Evolutionary conservation across 2,888 invertebrate species (phyloP), one percentile per base, ranked within the genome.

Genomic region (Polyommatus iphigenia): DNA sequence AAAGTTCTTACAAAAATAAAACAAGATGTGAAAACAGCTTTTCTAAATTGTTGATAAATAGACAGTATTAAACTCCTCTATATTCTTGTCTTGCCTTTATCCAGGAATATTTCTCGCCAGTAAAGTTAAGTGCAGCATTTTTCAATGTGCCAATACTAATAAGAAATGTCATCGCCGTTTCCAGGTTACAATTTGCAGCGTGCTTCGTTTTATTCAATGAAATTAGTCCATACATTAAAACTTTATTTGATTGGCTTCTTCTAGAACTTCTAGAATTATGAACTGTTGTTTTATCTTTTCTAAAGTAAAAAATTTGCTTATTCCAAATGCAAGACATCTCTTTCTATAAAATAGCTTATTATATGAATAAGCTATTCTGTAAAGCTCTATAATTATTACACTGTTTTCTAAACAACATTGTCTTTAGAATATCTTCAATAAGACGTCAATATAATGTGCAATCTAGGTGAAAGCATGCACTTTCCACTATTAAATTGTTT

Each of bases 131-230:
- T 50, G 75, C 50, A 1, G 29, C 54, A 75, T 54, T 75, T 75
- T 75, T 75, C 75, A 75, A 75, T 75, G 75, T 75, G 75, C 75
- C 75, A 75, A 75, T 73, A 72, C 41, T 72, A 73, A 73, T 50
- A 75, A 75, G 29, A 29, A 54, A 29, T 75, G 75, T 75, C 75
- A 50, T 29, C 54, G 46, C 3, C 5, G 29, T 50, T 75, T 54
- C 54, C 18, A 73, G 24, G 13, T 29, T 18, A 24, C 13, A 50
- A 46, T 73, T 24, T 46, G 73, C 73, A 36, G 41, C 46, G 73
- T 13, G 20, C 73, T 73, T 46, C 20, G 20, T 24, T 24, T 73
- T 73, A 46, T 32, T 32, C 29, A 59, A 67, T 67, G 18, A 67
- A 67, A 67, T 67, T 32, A 67, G 13, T 67, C 15, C 29, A 67